Conservation (phyloP, 2,797 vertebrate species). For the Selene dorsalis region DNA sequence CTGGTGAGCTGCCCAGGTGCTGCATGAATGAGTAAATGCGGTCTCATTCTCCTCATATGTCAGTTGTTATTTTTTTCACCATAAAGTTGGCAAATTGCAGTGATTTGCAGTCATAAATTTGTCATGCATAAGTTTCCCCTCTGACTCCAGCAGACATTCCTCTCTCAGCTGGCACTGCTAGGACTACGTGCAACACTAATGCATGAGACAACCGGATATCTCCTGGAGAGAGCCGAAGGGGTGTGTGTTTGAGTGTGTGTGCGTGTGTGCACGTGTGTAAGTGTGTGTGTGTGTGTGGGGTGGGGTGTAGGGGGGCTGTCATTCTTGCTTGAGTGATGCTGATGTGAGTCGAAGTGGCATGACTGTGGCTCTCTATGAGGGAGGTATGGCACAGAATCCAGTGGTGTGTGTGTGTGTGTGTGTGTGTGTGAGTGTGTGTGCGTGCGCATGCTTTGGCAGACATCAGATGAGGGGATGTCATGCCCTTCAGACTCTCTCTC, state of each 20-base stretch:
- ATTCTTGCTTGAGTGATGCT: slow-evolving; percentile 62
- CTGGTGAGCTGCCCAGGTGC: slow-evolving; percentile 39
- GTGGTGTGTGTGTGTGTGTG: slow-evolving; percentile 18
- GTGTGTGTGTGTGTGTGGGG: slow-evolving; percentile 32
- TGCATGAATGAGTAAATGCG: slow-evolving; percentile 16
- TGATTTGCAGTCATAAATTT: slow-evolving; percentile 63
- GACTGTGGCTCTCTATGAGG: slow-evolving; percentile 61
- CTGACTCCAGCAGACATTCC: slow-evolving; percentile 61
- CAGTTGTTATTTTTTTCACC: slow-evolving; percentile 39
- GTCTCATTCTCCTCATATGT: slow-evolving; percentile 46
- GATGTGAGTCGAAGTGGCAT: slow-evolving; percentile 69
- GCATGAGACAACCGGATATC: slow-evolving; percentile 73
- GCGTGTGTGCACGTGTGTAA: slow-evolving; percentile 20
- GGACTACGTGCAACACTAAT: slow-evolving; percentile 26
- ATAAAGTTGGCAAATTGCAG: slow-evolving; percentile 55
- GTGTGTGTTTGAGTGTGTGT: slow-evolving; percentile 28
- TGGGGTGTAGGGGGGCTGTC: slow-evolving; percentile 52
- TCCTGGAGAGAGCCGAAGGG: slow-evolving; percentile 52
- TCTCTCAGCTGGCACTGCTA: slow-evolving; percentile 56
- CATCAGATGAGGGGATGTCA: slow-evolving; percentile 74
- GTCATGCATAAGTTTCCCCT: slow-evolving; percentile 58
- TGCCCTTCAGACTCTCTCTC: slow-evolving; percentile 63
- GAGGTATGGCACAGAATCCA: slow-evolving; percentile 69
- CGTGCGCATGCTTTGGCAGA: slow-evolving; percentile 72
- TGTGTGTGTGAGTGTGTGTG: slow-evolving; percentile 37